A percentile compares a stretch with the other conserved stretches of the same genome.
Evolutionary conservation across 2,797 vertebrate species (phyloP).

Genomic region (Enteromius afrohamiltoni): DNA sequence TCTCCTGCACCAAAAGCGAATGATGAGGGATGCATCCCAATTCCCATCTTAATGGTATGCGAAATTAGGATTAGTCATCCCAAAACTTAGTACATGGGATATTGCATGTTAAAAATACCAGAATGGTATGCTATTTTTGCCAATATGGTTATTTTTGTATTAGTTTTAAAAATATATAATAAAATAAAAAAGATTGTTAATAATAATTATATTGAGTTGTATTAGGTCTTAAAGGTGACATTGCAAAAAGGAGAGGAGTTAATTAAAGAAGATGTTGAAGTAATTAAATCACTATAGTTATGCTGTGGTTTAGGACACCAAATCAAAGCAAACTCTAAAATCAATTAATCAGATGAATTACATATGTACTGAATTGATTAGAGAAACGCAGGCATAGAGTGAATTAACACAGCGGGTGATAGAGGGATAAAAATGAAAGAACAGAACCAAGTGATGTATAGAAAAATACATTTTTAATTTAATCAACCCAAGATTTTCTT

Average conservation of each 20-base stretch:
- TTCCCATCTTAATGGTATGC: background rate
- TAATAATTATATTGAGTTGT: background rate
- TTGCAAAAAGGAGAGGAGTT: background rate
- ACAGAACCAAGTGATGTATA: background rate
- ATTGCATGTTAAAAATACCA: background rate
- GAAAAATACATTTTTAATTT: background rate
- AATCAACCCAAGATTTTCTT: conserved; percentile 4
- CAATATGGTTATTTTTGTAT: background rate
- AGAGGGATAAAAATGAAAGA: conserved; percentile 13
- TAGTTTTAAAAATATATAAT: too few relatives aligned
- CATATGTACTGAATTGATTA: background rate
- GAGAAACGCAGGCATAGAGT: conserved; percentile 10
- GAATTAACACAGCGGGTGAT: background rate
- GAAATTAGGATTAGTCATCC: background rate
- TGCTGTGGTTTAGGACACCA: background rate
- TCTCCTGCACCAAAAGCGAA: background rate
- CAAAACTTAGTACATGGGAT: background rate
- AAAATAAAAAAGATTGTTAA: background rate
- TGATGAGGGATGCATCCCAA: background rate
- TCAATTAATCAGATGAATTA: background rate
- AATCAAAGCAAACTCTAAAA: conserved; percentile 9
- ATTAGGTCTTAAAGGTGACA: background rate
- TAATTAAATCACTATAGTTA: background rate
- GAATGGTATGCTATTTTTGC: background rate
- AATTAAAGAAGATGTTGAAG: background rate